Evolutionary conservation across 2,888 invertebrate species (phyloP).

Genomic region (Stenodema calcarata): DNA sequence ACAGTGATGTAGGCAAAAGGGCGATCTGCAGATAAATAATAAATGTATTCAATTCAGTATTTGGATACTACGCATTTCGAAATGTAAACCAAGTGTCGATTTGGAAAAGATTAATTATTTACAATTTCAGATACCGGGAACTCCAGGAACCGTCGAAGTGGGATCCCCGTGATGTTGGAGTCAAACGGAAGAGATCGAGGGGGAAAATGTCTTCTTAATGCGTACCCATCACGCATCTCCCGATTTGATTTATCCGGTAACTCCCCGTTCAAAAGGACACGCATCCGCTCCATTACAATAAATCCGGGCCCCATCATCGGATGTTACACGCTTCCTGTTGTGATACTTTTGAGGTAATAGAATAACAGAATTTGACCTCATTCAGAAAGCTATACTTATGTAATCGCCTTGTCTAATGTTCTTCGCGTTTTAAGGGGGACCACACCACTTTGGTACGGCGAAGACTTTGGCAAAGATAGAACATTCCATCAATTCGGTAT

Average conservation of each 20-base stretch:
- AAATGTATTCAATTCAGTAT: too few species aligned
- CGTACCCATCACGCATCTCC: slow-evolving; percentile 17
- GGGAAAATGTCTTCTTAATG: background rate
- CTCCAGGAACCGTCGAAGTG: background rate
- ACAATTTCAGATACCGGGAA: background rate
- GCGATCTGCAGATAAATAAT: too few species aligned
- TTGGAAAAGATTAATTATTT: background rate
- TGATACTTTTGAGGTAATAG: background rate
- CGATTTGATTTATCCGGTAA: background rate
- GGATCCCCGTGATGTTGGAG: background rate
- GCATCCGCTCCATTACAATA: slow-evolving; percentile 26
- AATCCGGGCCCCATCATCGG: slow-evolving; percentile 10
- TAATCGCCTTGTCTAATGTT: too few species aligned
- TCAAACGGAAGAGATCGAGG: background rate
- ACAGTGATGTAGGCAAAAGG: too few species aligned
- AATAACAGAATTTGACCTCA: background rate
- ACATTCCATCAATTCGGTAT: too few species aligned
- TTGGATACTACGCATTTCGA: too few species aligned
- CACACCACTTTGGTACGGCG: too few species aligned
- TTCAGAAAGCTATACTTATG: background rate
- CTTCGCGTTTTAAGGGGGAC: too few species aligned
- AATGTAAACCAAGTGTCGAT: too few species aligned
- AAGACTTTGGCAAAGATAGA: too few species aligned
- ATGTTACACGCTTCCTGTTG: background rate
- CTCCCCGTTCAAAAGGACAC: background rate